phyloP scores from a whole-genome alignment of 2,797 vertebrate genomes.

The Fistularia commersonii region DNA sequence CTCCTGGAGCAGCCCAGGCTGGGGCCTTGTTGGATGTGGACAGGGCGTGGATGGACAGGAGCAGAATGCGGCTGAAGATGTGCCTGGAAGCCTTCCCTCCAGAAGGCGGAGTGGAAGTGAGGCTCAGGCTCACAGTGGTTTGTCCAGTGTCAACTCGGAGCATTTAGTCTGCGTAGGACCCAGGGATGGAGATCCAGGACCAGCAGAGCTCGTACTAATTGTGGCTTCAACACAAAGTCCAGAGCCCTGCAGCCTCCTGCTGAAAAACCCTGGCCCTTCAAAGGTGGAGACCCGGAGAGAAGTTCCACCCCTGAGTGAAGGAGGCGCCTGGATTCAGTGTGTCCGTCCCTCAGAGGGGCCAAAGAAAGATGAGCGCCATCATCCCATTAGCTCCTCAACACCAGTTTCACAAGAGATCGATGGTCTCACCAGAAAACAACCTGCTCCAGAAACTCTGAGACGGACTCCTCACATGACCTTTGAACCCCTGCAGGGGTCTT shows the following conservation, averaged over 20 bases:
- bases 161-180: neutral
- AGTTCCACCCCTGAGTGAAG: neutral
- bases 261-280: neutral
- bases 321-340: rapidly evolving
- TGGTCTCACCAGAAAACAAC: neutral
- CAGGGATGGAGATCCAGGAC: neutral
- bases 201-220: neutral
- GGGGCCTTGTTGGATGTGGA: too few relatives aligned
- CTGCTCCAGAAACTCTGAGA: neutral
- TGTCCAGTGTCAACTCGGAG: neutral
- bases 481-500: constrained; percentile 1
- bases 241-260: neutral
- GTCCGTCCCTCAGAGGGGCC: neutral
- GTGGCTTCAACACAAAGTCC: constrained; percentile 5
- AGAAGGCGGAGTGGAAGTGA: neutral
- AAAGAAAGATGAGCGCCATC: neutral
- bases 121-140: neutral
- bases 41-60: neutral
- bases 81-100: too few relatives aligned
- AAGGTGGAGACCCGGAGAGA: constrained; percentile 1
- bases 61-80: neutral
- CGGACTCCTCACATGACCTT: neutral
- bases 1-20: too few relatives aligned
- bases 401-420: constrained; percentile 4
- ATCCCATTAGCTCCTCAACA: neutral